Percentiles rank a stretch among this genome's conserved stretches.
Conservation (phyloP, 2,113 vertebrate species). For the Lophius piscatorius region DNA sequence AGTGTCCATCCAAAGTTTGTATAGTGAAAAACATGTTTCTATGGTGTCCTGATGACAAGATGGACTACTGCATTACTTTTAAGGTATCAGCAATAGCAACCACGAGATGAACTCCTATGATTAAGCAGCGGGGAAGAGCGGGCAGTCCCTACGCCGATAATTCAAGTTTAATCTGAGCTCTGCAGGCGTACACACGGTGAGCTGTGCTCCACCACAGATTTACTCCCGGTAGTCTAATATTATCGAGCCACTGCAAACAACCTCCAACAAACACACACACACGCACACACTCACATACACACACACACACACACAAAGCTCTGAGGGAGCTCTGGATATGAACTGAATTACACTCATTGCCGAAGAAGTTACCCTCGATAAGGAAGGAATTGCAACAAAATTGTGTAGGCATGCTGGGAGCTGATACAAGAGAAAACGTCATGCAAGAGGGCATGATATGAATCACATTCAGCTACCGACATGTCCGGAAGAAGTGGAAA, state of each 20-base stretch:
- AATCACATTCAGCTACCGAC: conserved; percentile 35
- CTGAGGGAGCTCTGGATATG: conserved; percentile 33
- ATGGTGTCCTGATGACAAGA: conserved; percentile 4
- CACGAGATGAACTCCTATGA: conserved; percentile 56
- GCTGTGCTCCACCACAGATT: conserved; percentile 39
- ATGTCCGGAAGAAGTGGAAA: conserved; percentile 21
- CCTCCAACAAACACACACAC: conserved; percentile 15
- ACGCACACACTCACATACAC: not conserved
- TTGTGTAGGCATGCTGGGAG: conserved; percentile 52
- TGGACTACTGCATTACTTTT: conserved; percentile 23
- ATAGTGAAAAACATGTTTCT: conserved; percentile 15
- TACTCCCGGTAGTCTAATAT: conserved; percentile 55
- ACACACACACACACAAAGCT: conserved; percentile 8
- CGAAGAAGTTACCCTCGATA: conserved; percentile 53
- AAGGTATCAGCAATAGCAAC: conserved; percentile 44
- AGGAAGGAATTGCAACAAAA: conserved; percentile 42
- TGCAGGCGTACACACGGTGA: conserved; percentile 57
- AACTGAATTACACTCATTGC: conserved; percentile 65
- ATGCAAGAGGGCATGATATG: conserved; percentile 48
- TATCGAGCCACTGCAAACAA: conserved; percentile 60
- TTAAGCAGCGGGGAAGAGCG: conserved; percentile 56
- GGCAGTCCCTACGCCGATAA: conserved; percentile 55
- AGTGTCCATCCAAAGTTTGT: conserved; percentile 25
- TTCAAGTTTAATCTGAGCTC: conserved; percentile 74
- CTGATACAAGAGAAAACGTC: conserved; percentile 44